phyloP scores from a whole-genome alignment of 2,797 vertebrate species.

The Lepus townsendii region DNA sequence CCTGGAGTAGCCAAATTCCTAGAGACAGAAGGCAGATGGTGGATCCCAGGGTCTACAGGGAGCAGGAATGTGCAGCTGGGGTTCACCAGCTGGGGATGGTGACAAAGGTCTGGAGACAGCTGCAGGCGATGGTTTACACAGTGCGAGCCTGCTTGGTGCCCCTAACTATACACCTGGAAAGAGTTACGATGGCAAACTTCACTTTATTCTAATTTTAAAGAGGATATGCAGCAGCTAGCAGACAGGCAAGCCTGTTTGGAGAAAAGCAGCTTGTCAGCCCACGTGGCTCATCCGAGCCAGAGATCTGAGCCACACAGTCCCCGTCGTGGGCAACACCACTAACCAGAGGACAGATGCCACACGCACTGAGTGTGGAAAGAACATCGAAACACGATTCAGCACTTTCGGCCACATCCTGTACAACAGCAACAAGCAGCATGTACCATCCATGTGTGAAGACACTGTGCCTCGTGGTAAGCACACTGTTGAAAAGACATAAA shows the following conservation, averaged over 20 bases:
- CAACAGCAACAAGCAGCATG: neutral
- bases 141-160: neutral
- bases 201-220: neutral
- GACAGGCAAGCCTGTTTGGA: neutral
- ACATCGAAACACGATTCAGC: slow-evolving; percentile 47
- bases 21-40: neutral
- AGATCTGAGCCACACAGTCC: slow-evolving; percentile 43
- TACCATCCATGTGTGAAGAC: neutral
- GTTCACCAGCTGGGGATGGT: neutral
- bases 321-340: neutral
- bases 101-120: neutral
- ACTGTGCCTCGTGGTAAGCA: neutral
- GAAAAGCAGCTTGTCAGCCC: neutral
- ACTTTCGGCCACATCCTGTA: slow-evolving; percentile 68
- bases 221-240: neutral
- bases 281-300: neutral
- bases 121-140: neutral
- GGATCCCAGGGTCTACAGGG: neutral
- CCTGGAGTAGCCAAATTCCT: neutral
- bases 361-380: neutral
- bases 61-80: neutral
- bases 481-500: neutral
- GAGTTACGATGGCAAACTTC: neutral
- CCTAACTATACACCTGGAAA: neutral
- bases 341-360: slow-evolving; percentile 7